Evolutionary conservation across 64 coral and sea anemone genomes (phyloP).

Genomic region (Acropora yongei): DNA sequence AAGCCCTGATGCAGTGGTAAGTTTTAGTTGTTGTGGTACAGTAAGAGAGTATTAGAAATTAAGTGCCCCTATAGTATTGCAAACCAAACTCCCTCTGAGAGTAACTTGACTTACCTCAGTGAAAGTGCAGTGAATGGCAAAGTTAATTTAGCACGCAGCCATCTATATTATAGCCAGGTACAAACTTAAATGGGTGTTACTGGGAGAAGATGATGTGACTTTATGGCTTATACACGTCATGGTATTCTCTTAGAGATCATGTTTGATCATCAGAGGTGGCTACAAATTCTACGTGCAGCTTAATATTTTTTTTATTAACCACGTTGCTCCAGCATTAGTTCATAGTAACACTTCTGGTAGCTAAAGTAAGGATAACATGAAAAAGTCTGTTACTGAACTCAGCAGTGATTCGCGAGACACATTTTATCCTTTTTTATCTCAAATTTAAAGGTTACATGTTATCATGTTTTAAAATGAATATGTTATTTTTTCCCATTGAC

Average conservation of each 20-base stretch:
- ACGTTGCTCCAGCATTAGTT: too few relatives aligned
- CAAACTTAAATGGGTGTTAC: slow-evolving; percentile 67
- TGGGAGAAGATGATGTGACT: slow-evolving; percentile 60
- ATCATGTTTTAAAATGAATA: not conserved
- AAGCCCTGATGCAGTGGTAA: slow-evolving; percentile 64
- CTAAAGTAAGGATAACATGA: too few relatives aligned
- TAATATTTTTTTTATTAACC: slow-evolving; percentile 48
- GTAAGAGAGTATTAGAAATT: slow-evolving; percentile 23
- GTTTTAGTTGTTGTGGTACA: slow-evolving; percentile 50
- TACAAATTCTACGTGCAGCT: slow-evolving; percentile 34
- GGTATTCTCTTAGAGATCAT: slow-evolving; percentile 66
- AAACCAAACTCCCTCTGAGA: slow-evolving; percentile 21
- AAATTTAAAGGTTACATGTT: not conserved
- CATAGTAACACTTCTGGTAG: too few relatives aligned
- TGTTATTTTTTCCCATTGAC: too few relatives aligned
- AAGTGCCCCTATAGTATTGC: slow-evolving; percentile 60
- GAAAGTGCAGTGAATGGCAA: not conserved
- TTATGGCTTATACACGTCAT: slow-evolving; percentile 74
- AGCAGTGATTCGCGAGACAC: not conserved
- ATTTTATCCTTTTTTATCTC: not conserved
- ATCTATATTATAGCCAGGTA: slow-evolving; percentile 73
- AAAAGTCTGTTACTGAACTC: not conserved
- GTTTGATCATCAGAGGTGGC: slow-evolving; percentile 45
- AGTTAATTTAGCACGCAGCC: slow-evolving; percentile 40
- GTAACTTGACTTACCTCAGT: slow-evolving; percentile 43